A percentile compares a stretch with the other conserved stretches of the same genome.
phyloP scores from a whole-genome alignment of 1,140 invertebrate species.

The Drosophila varians region DNA sequence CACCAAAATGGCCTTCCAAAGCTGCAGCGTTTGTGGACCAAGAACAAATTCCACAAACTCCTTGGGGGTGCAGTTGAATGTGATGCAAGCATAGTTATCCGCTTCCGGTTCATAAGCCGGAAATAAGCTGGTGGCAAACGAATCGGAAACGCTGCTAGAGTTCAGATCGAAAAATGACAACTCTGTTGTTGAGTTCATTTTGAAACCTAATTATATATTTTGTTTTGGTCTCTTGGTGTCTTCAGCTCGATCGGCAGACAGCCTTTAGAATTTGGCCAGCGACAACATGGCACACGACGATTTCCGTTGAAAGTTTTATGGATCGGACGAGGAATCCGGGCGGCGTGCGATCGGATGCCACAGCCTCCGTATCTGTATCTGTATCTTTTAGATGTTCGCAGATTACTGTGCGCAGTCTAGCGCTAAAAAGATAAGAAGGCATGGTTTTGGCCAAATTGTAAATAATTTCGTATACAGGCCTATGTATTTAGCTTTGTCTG shows the following conservation, averaged over 20 bases:
- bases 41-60: conserved; percentile 84
- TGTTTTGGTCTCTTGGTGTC: too few relatives aligned
- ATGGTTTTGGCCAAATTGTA: conserved; percentile 62
- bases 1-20: conserved; percentile 83
- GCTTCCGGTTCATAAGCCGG: conserved; percentile 13
- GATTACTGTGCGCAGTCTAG: conserved; percentile 72
- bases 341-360: conserved; percentile 46
- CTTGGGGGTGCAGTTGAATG: conserved; percentile 85
- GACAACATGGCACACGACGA: conserved; percentile 30
- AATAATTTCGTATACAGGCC: conserved; percentile 28
- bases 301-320: conserved; percentile 25
- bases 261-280: conserved; percentile 1
- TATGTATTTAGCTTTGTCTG: neutral
- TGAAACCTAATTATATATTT: neutral
- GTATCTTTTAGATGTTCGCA: conserved; percentile 74
- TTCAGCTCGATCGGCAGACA: neutral
- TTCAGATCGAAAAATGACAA: neutral
- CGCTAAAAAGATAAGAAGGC: conserved; percentile 68
- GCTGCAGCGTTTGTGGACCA: conserved; percentile 84
- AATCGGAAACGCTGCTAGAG: conserved; percentile 15
- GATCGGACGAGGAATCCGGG: conserved; percentile 24
- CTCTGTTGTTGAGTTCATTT: conserved; percentile 19
- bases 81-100: conserved; percentile 44
- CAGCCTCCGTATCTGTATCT: conserved; percentile 39
- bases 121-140: conserved; percentile 13